These are phyloP conservation scores for Loris lydekkerianus DNA, from an alignment of 2,797 vertebrate species.

Conservation along the genomic window DNA sequence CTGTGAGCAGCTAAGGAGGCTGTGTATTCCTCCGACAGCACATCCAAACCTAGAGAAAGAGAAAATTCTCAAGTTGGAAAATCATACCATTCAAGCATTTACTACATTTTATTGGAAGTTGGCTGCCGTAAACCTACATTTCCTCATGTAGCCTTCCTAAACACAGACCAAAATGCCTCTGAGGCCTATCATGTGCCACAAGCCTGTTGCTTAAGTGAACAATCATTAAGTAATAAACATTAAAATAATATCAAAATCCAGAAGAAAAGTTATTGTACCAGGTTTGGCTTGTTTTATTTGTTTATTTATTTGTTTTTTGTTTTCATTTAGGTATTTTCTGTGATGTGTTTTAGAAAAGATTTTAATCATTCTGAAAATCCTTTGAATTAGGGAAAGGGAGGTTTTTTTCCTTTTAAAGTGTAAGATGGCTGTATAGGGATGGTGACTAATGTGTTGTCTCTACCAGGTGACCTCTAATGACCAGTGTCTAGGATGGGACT, in stretches of 20 bases:
- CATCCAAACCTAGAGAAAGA: neutral
- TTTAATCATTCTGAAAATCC: neutral
- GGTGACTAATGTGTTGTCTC: neutral
- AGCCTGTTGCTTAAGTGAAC: neutral
- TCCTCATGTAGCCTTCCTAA: neutral
- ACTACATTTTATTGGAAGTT: neutral
- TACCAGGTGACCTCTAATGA: neutral
- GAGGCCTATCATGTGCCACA: neutral
- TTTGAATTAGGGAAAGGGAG: neutral
- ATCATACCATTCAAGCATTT: neutral
- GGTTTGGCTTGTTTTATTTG: neutral
- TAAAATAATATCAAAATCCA: neutral
- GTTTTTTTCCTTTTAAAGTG: neutral
- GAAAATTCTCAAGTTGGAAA: neutral
- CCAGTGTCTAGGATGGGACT: accelerated
- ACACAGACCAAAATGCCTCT: neutral
- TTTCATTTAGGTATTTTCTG: neutral
- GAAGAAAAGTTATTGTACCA: neutral
- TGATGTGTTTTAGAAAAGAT: neutral
- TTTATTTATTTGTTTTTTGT: neutral
- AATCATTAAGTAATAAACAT: slow-evolving; percentile 1
- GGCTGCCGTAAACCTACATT: neutral
- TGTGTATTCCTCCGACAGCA: neutral
- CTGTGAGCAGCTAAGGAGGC: neutral
- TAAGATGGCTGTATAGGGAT: neutral